Evolutionary conservation across 2,888 invertebrate species (phyloP), one percentile per base, ranked within the genome.

Genomic region (Tenthredo notha): DNA sequence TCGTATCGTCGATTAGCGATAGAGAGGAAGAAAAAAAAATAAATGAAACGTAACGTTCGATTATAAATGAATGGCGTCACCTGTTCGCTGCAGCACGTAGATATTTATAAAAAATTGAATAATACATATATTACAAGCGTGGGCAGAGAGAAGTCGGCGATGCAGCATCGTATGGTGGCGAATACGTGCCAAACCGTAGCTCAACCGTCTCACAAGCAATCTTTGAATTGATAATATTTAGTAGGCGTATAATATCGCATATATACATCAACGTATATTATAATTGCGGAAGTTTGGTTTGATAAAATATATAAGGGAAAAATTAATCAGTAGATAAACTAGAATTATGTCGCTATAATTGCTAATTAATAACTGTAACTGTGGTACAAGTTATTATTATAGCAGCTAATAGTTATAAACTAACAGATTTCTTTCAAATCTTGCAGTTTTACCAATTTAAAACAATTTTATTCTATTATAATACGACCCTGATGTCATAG

Each of bases 41-140:
- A 33, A 33, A 4, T 4, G 4, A 33, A 33, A 33, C 33, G 4
- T 4, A 37, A 72, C n/a, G 4, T 72, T 37, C 43, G 21, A 10
- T 40, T 12, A 37, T 70, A 70, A 70, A 70, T 43, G 72, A 74
- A 74, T 74, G 72, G 72, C 72, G 72, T 74, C 72, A 74, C 72
- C 72, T 74, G 72, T 74, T 74, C 21, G 12, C 72, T 33, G 67
- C 18, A 18, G 70, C n/a, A 74, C 43, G 72, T 21, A 18, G 21
- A 6, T 33, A 67, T 25, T 12, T 33, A 67, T 67, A 67, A 37
- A 37, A 74, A 43, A 40, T 21, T 12, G 72, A 43, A 74, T 74
- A 74, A 74, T 74, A 43, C 43, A 74, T 74, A 21, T 74, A 74
- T 74, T 10, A 74, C 5, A 43, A n/a, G 43, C 72, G 72, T 74